phyloP scores from a whole-genome alignment of 2,888 invertebrate genomes.

The Agrochola circellaris region DNA sequence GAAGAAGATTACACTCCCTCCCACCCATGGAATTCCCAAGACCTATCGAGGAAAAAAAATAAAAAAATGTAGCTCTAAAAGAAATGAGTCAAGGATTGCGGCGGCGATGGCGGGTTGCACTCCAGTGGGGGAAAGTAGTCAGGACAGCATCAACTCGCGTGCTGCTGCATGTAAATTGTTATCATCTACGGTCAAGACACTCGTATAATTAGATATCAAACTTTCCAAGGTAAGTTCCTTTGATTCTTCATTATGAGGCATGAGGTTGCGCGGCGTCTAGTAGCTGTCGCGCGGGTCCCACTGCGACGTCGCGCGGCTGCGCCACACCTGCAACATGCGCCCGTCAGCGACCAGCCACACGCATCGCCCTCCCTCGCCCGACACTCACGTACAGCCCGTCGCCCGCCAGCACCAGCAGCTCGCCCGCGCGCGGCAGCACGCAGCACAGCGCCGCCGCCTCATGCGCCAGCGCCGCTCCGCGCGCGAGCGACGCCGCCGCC shows the following conservation, averaged over 20 bases:
- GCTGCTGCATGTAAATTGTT: too few relatives aligned
- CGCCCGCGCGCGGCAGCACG: slow-evolving; percentile 52
- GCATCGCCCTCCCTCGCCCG: background rate
- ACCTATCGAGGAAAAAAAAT: too few relatives aligned
- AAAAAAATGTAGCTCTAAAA: too few relatives aligned
- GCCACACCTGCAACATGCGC: slow-evolving; percentile 56
- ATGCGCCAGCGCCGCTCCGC: slow-evolving; percentile 21
- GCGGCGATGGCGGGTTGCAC: too few relatives aligned
- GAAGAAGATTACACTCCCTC: too few relatives aligned
- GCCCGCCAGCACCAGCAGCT: slow-evolving; percentile 66
- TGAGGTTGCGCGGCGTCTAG: background rate
- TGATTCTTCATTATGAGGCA: background rate
- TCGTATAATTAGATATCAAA: too few relatives aligned
- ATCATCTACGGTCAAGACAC: too few relatives aligned
- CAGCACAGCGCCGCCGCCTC: slow-evolving; percentile 55
- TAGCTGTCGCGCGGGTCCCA: slow-evolving; percentile 12
- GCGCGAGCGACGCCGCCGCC: slow-evolving; percentile 32
- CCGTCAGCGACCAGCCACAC: background rate
- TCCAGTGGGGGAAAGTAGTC: too few relatives aligned
- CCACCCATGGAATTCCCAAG: too few relatives aligned
- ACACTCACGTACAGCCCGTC: slow-evolving; percentile 65
- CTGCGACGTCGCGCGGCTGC: slow-evolving; percentile 48
- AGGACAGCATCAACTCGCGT: too few relatives aligned
- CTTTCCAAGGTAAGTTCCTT: too few relatives aligned
- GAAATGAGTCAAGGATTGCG: too few relatives aligned